A percentile compares a stretch with the other conserved stretches of the same genome.
Evolutionary conservation across 2,797 vertebrate genomes (phyloP).

Genomic region (Telmatherina bonti): DNA sequence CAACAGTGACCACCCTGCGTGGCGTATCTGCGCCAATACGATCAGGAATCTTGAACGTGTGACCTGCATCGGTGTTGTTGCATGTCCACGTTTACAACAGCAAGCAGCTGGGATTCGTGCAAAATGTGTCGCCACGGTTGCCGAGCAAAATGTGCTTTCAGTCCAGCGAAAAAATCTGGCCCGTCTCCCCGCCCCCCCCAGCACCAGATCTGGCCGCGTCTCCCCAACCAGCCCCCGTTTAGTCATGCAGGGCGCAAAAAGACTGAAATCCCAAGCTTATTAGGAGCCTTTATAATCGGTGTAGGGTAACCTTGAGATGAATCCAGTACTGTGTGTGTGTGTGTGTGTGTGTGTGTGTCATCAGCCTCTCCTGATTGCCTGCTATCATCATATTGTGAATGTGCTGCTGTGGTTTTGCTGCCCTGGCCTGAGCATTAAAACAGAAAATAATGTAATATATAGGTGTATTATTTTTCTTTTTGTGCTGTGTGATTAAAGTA

Average conservation of each 20-base stretch:
- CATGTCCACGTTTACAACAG: not conserved
- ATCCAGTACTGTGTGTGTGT: constrained; percentile 42
- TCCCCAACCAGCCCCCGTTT: constrained; percentile 25
- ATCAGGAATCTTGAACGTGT: not conserved
- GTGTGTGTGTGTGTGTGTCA: too few species aligned
- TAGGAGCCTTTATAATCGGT: constrained; percentile 37
- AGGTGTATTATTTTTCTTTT: not conserved
- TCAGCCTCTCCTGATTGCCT: constrained; percentile 28
- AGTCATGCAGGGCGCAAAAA: constrained; percentile 32
- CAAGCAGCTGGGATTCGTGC: constrained; percentile 16
- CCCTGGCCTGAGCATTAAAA: constrained; percentile 14
- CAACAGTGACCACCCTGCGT: constrained; percentile 66
- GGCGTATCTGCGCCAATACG: constrained; percentile 13
- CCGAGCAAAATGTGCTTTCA: constrained; percentile 47
- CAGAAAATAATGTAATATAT: not conserved
- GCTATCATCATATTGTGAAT: constrained; percentile 21
- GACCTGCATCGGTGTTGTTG: not conserved
- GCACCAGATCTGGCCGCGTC: constrained; percentile 48
- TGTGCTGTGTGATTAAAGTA: not conserved
- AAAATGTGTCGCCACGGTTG: constrained; percentile 32
- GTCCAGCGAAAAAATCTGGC: constrained; percentile 35
- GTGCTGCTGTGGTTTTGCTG: constrained; percentile 7
- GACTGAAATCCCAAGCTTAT: constrained; percentile 44
- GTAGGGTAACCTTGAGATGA: constrained; percentile 48
- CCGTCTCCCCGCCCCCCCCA: constrained; percentile 58